These are phyloP conservation scores for Larimichthys crocea DNA, from an alignment of 2,113 vertebrate species.

Conservation along the genomic window DNA sequence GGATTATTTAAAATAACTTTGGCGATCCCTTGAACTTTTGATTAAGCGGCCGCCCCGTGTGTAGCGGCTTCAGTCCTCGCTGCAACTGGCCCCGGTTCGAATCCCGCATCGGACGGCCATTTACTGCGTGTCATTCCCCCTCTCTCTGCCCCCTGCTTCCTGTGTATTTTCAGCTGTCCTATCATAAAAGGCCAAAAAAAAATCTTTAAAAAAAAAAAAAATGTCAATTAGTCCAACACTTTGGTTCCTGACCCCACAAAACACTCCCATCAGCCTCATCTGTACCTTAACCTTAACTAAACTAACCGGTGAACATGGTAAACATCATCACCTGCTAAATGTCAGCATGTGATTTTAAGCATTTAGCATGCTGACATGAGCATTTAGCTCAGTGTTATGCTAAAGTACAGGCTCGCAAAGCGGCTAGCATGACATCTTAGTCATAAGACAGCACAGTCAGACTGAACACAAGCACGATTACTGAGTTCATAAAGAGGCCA, in stretches of 20 bases:
- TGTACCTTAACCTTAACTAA: neutral
- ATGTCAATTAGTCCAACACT: neutral
- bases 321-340: neutral
- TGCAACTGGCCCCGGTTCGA: no score
- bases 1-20: neutral
- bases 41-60: no score
- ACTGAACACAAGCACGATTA: slow-evolving; percentile 8
- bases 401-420: neutral
- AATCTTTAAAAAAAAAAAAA: neutral
- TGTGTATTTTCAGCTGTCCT: no score
- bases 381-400: neutral
- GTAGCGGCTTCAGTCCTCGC: no score
- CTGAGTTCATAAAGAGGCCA: neutral
- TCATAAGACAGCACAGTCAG: neutral
- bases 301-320: neutral
- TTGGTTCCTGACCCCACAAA: neutral
- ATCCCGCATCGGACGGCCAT: no score
- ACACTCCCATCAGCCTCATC: neutral
- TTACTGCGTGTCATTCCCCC: no score
- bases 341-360: neutral
- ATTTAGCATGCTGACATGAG: neutral
- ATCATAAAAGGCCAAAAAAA: no score
- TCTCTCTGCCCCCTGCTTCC: no score
- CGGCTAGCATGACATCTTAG: neutral
- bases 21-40: neutral